Evolutionary conservation across 2,888 invertebrate species (phyloP).

Genomic region (Carabus problematicus): DNA sequence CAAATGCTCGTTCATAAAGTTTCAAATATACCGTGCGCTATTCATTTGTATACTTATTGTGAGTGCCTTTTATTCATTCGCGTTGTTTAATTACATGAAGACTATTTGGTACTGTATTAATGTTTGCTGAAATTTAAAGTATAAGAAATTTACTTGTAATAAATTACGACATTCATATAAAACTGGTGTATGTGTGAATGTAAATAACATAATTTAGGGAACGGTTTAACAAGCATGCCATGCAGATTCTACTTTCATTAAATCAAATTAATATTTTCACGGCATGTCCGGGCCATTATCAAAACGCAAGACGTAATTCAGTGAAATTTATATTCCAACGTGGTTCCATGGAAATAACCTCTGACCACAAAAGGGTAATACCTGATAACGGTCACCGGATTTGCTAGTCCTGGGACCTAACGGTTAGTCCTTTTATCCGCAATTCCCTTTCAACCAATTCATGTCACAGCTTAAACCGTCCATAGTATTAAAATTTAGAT

Average conservation of each 20-base stretch:
- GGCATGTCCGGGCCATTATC: slow-evolving; percentile 4
- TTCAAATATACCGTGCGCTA: background rate
- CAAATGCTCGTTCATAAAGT: slow-evolving; percentile 1
- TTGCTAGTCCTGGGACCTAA: slow-evolving; percentile 10
- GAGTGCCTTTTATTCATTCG: slow-evolving; percentile 14
- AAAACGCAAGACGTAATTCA: slow-evolving; percentile 21
- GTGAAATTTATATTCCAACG: slow-evolving; percentile 29
- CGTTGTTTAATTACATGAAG: no score
- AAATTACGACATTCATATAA: no score
- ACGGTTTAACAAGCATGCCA: no score
- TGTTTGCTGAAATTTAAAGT: no score
- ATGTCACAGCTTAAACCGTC: slow-evolving; percentile 13
- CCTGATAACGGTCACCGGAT: slow-evolving; percentile 19
- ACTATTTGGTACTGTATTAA: no score
- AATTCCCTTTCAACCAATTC: slow-evolving; percentile 12
- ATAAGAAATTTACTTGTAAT: no score
- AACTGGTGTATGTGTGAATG: no score
- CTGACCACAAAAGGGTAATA: slow-evolving; percentile 26
- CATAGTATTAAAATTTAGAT: slow-evolving; percentile 11
- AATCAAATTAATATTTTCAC: slow-evolving; percentile 1
- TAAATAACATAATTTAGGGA: no score
- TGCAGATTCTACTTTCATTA: no score
- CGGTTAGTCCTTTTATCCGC: slow-evolving; percentile 3
- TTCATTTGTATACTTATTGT: slow-evolving; percentile 20
- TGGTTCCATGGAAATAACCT: slow-evolving; percentile 21